These are phyloP conservation scores for Bombus consobrinus DNA, from an alignment of 1,140 invertebrate genomes.

Conservation along the genomic window DNA sequence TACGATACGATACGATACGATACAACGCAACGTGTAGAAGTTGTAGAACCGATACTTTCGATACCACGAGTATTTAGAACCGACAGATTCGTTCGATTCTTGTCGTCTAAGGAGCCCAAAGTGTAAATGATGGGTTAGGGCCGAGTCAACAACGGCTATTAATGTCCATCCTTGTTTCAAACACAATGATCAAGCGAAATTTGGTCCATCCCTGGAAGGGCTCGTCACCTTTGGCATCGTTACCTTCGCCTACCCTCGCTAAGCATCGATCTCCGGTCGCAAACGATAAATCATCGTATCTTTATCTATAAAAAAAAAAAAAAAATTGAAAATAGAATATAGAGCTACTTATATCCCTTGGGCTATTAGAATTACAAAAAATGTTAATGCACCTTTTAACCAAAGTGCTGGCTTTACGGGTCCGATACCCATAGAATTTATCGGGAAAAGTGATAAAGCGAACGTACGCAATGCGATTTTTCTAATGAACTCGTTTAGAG, in stretches of 20 bases:
- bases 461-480: neutral
- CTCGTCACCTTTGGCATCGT: no score
- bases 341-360: neutral
- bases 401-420: neutral
- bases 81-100: neutral
- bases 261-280: no score
- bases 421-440: neutral
- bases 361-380: neutral
- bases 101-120: neutral
- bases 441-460: neutral
- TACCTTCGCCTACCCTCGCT: no score
- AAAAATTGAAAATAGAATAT: neutral
- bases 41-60: neutral
- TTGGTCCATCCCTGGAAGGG: no score
- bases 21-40: no score
- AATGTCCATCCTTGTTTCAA: no score
- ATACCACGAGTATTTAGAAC: neutral
- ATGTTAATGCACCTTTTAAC: neutral
- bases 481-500: no score
- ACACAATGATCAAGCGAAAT: no score
- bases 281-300: no score
- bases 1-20: no score
- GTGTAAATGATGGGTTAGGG: no score
- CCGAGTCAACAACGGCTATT: no score
- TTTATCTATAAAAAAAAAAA: neutral